phyloP scores from a whole-genome alignment of 1,140 invertebrate genomes.

The Stegodyphus dumicola region DNA sequence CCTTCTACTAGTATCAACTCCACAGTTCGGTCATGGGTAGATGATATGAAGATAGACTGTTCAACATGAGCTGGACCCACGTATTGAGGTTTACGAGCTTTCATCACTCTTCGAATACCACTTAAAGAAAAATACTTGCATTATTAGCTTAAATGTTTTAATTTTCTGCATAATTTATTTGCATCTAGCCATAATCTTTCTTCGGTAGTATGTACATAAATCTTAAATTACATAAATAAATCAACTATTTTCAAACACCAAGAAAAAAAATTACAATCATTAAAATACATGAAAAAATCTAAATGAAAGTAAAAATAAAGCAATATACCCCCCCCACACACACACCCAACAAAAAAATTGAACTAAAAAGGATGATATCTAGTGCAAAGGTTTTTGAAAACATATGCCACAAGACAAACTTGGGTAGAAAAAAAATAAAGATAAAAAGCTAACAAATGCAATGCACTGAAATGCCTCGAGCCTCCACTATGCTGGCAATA shows the following conservation, averaged over 20 bases:
- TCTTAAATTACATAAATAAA: not conserved
- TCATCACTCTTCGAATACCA: slow-evolving; percentile 67
- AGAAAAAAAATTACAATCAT: not conserved
- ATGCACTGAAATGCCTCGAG: no score
- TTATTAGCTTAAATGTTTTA: not conserved
- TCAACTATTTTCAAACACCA: not conserved
- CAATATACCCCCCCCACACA: no score
- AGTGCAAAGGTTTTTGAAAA: no score
- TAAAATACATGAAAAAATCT: no score
- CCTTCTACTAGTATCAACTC: slow-evolving; percentile 63
- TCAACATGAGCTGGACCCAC: slow-evolving; percentile 70
- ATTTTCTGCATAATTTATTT: no score
- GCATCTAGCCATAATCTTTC: not conserved
- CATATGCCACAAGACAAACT: no score
- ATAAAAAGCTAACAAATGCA: no score
- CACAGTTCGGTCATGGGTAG: slow-evolving; percentile 68
- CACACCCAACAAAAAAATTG: no score
- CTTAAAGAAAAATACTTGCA: slow-evolving; percentile 4
- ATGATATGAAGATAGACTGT: slow-evolving; percentile 70
- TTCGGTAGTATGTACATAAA: not conserved
- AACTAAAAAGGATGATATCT: no score
- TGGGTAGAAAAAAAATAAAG: no score
- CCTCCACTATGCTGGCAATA: no score
- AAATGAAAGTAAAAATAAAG: no score
- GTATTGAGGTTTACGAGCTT: slow-evolving; percentile 73